These are phyloP conservation scores for Cyrtodaria siliqua DNA, from an alignment of 2,888 invertebrate genomes.

Conservation along the genomic window DNA sequence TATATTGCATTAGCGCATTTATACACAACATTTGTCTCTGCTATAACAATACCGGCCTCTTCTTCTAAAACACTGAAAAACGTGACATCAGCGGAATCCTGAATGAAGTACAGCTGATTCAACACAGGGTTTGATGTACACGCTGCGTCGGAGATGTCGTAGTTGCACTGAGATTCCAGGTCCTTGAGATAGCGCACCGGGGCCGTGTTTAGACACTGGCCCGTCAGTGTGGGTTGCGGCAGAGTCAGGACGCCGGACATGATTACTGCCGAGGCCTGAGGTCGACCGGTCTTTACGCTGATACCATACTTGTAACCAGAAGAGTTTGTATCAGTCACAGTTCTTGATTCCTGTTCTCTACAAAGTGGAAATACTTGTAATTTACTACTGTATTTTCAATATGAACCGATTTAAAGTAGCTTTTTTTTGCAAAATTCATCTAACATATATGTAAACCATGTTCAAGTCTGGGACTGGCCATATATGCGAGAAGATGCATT, in stretches of 20 bases:
- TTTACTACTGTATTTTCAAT: no score
- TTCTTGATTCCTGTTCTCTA: constrained; percentile 67
- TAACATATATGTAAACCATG: no score
- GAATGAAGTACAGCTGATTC: constrained; percentile 76
- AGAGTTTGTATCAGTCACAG: constrained; percentile 26
- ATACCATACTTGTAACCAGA: constrained; percentile 68
- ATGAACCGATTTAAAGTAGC: no score
- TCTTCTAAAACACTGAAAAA: constrained; percentile 58
- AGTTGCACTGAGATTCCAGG: constrained; percentile 69
- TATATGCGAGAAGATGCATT: no score
- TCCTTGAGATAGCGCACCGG: constrained; percentile 80
- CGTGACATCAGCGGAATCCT: constrained; percentile 65
- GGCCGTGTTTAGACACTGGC: constrained; percentile 74
- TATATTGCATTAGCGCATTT: constrained; percentile 57
- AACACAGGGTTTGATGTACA: constrained; percentile 71
- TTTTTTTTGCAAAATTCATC: no score
- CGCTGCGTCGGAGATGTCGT: constrained; percentile 58
- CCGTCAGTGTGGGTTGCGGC: constrained; percentile 74
- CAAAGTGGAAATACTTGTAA: constrained; percentile 1
- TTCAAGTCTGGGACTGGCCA: no score
- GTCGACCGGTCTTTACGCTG: constrained; percentile 63
- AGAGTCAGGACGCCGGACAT: constrained; percentile 72
- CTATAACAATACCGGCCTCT: constrained; percentile 32
- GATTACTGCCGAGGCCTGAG: neutral
- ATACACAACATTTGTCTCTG: constrained; percentile 70